phyloP scores from a whole-genome alignment of 2,113 vertebrate genomes.

The Pygoscelis antarcticus region DNA sequence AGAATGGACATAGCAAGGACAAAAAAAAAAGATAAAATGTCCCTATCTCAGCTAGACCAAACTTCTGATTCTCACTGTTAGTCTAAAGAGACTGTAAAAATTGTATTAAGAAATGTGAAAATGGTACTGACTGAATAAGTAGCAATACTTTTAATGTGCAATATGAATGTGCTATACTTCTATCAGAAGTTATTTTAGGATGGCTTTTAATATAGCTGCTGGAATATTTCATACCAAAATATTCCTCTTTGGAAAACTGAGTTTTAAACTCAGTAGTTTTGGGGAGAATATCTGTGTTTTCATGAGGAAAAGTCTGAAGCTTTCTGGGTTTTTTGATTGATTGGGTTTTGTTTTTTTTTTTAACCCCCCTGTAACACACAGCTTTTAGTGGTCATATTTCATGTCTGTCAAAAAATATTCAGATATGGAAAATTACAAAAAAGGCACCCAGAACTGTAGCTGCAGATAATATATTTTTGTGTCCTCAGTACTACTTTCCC shows the following conservation, averaged over 20 bases:
- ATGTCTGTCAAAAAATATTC: neutral
- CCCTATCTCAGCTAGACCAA: neutral
- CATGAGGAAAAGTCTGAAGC: neutral
- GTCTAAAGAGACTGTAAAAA: neutral
- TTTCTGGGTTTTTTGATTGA: neutral
- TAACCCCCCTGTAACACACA: too few species aligned
- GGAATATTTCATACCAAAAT: neutral
- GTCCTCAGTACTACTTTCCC: neutral
- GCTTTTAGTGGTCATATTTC: neutral
- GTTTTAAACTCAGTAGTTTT: neutral
- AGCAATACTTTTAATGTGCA: neutral
- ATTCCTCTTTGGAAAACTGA: neutral
- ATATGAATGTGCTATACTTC: neutral
- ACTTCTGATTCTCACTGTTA: neutral
- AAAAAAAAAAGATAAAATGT: neutral
- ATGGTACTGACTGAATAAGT: neutral
- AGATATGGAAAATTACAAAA: neutral
- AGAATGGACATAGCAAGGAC: neutral
- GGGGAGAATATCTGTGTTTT: neutral
- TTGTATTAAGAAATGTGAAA: neutral
- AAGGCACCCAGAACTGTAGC: neutral
- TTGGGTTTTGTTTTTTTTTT: neutral
- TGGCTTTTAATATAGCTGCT: neutral
- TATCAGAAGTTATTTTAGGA: neutral
- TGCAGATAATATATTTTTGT: neutral